Conservation (phyloP, 2,797 vertebrate genomes). For the Kryptolebias ocellatus region DNA sequence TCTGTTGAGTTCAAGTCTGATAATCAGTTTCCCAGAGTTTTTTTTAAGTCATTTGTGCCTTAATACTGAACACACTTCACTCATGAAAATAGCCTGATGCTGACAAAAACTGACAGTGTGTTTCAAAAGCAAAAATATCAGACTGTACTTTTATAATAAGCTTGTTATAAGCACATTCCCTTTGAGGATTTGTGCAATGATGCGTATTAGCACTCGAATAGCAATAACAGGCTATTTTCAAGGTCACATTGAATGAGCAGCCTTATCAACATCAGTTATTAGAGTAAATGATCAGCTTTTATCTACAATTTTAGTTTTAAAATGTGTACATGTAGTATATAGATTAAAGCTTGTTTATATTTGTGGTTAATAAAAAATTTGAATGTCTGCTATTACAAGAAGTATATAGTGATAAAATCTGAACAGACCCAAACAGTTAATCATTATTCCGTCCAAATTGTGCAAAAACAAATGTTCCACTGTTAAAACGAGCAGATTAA, state of each 20-base stretch:
- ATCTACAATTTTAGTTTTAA: too few relatives aligned
- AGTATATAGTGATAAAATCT: conserved; percentile 1
- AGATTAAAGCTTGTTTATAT: not conserved
- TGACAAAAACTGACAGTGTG: conserved; percentile 37
- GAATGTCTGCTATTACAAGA: not conserved
- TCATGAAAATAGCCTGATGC: conserved; percentile 3
- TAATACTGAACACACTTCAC: not conserved
- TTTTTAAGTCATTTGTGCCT: too few relatives aligned
- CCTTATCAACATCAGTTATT: conserved; percentile 3
- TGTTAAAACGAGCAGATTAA: conserved; percentile 14
- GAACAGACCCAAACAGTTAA: conserved; percentile 23
- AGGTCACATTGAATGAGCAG: not conserved
- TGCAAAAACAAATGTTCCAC: conserved; percentile 27
- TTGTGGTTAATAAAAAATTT: not conserved
- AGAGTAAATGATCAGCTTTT: too few relatives aligned
- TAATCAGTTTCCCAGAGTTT: too few relatives aligned
- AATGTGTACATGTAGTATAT: too few relatives aligned
- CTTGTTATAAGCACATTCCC: conserved; percentile 27
- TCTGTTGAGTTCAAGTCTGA: too few relatives aligned
- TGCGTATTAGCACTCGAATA: conserved; percentile 7
- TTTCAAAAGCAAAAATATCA: conserved; percentile 34
- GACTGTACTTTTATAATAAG: conserved; percentile 36
- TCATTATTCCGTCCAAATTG: conserved; percentile 28
- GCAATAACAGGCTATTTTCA: not conserved
- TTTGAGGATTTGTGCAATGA: conserved; percentile 25